phyloP scores from a whole-genome alignment of 2,797 vertebrate genomes.

The Sebastes reedi region DNA sequence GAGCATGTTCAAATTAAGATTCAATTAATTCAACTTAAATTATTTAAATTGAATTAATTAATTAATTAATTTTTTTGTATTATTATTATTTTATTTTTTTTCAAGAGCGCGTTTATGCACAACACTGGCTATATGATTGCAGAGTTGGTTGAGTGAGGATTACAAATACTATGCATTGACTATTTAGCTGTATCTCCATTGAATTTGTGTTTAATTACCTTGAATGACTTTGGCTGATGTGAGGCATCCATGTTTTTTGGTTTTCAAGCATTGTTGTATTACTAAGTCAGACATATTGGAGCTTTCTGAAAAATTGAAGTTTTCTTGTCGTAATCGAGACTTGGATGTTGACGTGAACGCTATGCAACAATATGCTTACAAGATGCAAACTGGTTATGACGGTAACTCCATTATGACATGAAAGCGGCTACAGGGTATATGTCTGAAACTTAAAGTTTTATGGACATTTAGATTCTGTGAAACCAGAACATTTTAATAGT shows the following conservation, averaged over 20 bases:
- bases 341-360: conserved; percentile 1
- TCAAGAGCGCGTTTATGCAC: too few species aligned
- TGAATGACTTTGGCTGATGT: background rate
- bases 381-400: conserved; percentile 9
- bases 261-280: background rate
- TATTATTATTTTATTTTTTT: too few species aligned
- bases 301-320: background rate
- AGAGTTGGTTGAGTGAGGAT: background rate
- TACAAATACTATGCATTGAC: background rate
- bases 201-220: background rate
- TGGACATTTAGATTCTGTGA: background rate
- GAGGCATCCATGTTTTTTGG: background rate
- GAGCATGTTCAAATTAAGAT: background rate
- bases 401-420: background rate
- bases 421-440: background rate
- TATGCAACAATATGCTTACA: background rate
- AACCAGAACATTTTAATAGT: background rate
- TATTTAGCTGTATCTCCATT: background rate
- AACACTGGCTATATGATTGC: background rate
- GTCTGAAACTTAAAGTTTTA: background rate
- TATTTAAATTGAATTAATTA: too few species aligned
- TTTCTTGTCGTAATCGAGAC: background rate
- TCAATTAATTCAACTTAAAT: too few species aligned
- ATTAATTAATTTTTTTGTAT: too few species aligned
- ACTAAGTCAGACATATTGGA: background rate